Evolutionary conservation across 2,797 vertebrate species (phyloP), one percentile per base, ranked within the genome.

Genomic region (Sternarchorhynchus goeldii): DNA sequence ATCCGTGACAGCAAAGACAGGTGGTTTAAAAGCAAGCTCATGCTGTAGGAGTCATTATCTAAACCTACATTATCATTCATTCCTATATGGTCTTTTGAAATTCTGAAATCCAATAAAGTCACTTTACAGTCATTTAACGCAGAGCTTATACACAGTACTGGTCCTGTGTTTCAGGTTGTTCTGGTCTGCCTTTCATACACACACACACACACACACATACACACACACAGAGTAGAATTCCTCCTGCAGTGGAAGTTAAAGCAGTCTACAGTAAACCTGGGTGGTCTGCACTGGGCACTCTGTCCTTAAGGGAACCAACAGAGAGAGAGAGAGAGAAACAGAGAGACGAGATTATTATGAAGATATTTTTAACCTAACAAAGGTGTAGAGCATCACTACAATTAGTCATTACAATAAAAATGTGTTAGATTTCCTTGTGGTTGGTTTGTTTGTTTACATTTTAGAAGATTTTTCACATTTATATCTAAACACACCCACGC

Each of bases 211-310:
- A 62, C 60, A 36, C 64, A 55, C 31, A 29, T 10, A 59, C 59
- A 78, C n/a, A n/a, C n/a, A n/a, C n/a, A n/a, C n/a, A n/a, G n/a
- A 77, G 86, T 74, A 86, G 82, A 88, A 89, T 89, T 90, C 88
- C 82, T 88, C 81, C 74, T 86, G 86, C 75, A 87, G 10, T 25
- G 39, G 45, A 66, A 82, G 80, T 77, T 79, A 86, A 87, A 88
- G 58, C 85, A 69, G 82, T 79, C 78, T 79, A 88, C 79, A 87
- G 87, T 86, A 89, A 85, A 87, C 89, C 87, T 90, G 92, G 91
- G 92, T 93, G 92, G 92, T 92, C 92, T 87, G 73, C 39, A 67
- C 85, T 89, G 92, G 90, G 92, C 90, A 92, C 89, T 88, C 82
- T 84, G 86, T 77, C 86, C 88, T 91, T 66, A 83, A 83, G 87